These are phyloP conservation scores for Hecatera dysodea DNA, from an alignment of 2,888 invertebrate genomes.

Conservation along the genomic window DNA sequence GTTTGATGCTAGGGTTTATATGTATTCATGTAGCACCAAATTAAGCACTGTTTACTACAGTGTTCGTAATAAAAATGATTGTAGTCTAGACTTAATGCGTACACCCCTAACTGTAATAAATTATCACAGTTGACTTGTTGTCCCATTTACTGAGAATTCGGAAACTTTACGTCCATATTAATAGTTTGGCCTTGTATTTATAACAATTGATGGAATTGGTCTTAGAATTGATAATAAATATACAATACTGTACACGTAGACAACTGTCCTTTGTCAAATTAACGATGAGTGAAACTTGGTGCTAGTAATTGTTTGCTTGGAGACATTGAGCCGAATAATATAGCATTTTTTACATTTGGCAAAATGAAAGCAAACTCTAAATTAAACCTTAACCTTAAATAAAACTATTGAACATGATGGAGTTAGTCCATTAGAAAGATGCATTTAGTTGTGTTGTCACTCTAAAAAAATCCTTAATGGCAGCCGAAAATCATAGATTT, in stretches of 20 bases:
- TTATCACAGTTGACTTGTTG: background rate
- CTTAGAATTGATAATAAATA: background rate
- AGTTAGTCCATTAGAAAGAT: too few species aligned
- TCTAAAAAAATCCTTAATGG: too few species aligned
- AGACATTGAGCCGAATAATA: too few species aligned
- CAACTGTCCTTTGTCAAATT: background rate
- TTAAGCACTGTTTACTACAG: background rate
- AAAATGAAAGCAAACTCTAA: background rate
- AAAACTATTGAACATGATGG: too few species aligned
- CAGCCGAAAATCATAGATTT: too few species aligned
- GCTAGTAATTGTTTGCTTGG: too few species aligned
- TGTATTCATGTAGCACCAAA: background rate
- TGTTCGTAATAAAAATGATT: background rate
- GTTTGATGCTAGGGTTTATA: background rate
- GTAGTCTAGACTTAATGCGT: background rate
- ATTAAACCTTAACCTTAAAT: too few species aligned
- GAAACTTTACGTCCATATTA: constrained; percentile 12
- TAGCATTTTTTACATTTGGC: too few species aligned
- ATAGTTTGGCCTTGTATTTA: background rate
- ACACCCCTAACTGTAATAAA: background rate
- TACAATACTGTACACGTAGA: background rate
- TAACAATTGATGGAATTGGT: constrained; percentile 13
- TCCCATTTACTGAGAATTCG: background rate
- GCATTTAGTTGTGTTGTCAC: too few species aligned
- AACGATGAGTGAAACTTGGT: background rate